phyloP scores from a whole-genome alignment of 1,140 invertebrate species.

The Mizuhopecten yessoensis region DNA sequence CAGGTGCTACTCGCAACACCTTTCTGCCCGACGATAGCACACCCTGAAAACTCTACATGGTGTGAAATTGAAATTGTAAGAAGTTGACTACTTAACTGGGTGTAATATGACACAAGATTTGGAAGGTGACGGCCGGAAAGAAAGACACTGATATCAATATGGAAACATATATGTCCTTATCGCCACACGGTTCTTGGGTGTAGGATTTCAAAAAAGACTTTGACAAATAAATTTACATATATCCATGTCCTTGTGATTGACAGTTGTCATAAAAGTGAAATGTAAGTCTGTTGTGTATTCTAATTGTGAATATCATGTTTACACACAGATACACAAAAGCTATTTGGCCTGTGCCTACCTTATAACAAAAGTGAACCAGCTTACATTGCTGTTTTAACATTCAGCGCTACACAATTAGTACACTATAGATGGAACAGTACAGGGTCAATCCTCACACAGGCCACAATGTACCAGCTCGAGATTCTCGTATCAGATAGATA shows the following conservation, averaged over 20 bases:
- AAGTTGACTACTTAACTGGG: background rate
- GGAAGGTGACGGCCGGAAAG: background rate
- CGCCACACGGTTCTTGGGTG: background rate
- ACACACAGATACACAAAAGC: background rate
- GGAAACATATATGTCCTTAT: constrained; percentile 21
- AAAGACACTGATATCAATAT: constrained; percentile 8
- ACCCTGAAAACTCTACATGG: constrained; percentile 37
- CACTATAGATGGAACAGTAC: too few species aligned
- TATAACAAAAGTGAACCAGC: background rate
- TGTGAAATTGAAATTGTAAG: constrained; percentile 21
- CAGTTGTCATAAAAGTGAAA: background rate
- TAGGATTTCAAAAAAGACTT: constrained; percentile 17
- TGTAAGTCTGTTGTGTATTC: background rate
- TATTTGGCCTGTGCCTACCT: background rate
- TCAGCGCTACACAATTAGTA: too few species aligned
- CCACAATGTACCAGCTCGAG: too few species aligned
- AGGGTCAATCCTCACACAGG: too few species aligned
- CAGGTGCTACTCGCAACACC: background rate
- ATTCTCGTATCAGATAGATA: too few species aligned
- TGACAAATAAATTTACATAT: constrained; percentile 40
- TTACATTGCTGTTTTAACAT: too few species aligned
- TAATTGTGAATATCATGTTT: background rate
- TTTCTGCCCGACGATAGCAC: background rate
- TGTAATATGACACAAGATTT: constrained; percentile 24
- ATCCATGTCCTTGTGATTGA: constrained; percentile 20